Evolutionary conservation across 2,888 invertebrate species (phyloP), one percentile per base, ranked within the genome.

Genomic region (Empis stercorea): DNA sequence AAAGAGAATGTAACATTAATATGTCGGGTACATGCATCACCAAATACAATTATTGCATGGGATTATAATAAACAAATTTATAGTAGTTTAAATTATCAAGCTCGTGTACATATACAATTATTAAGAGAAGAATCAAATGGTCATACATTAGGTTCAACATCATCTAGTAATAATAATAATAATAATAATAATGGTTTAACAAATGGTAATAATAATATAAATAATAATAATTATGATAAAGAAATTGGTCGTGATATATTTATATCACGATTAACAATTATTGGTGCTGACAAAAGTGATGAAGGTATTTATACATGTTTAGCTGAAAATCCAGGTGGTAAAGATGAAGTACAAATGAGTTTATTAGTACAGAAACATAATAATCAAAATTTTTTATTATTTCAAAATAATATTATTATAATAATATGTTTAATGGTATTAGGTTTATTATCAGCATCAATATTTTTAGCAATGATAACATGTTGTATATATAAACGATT

Each of bases 251-350:
- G 62, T 40, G 58, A 62, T 45, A 49, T 61, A 6, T 63, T 61
- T 48, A 60, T 61, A 14, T 65, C 64, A 11, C 61, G 64, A 3
- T 66, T 87, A 14, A 84, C 84, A 1, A 78, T 86, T 37, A 63
- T 76, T 1, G 75, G 80, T 44, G 76, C 80, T 0, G 72, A 73
- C 16, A 71, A 70, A 27, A 75, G 76, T 34, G 86, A 86, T 61
- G 76, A 78, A 56, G 85, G 85, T 4, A 79, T 79, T 44, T 86
- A 84, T 61, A 73, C 79, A 44, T 92, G 92, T 61, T 76, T 82
- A 10, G 91, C 89, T 0, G 82, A 79, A 60, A 91, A 87, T 64
- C 75, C 79, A 1, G 91, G 85, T 2, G 91, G 89, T 2, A 76
- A 79, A 14, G 82, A 81, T 56, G 83, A 85, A 60, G 77, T 78